A percentile compares a stretch with the other conserved stretches of the same genome.
phyloP scores from a whole-genome alignment of 2,888 invertebrate genomes.

The Lepas anatifera region DNA sequence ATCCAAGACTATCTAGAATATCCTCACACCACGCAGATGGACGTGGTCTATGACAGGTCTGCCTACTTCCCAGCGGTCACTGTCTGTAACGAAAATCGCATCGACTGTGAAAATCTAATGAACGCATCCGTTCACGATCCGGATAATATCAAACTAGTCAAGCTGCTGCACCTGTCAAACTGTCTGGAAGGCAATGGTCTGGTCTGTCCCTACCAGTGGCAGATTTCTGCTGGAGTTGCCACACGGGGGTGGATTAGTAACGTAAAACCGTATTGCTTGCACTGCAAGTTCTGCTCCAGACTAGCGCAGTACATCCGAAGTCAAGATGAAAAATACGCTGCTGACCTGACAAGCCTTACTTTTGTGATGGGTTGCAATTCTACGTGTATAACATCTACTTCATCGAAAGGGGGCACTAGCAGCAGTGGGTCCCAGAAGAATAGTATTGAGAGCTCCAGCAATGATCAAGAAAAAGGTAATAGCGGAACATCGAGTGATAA shows the following conservation, averaged over 20 bases:
- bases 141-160: background rate
- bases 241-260: background rate
- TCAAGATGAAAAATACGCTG: too few relatives aligned
- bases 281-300: too few relatives aligned
- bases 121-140: background rate
- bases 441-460: too few relatives aligned
- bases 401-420: too few relatives aligned
- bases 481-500: too few relatives aligned
- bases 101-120: slow-evolving; percentile 16
- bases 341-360: too few relatives aligned
- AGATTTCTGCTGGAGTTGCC: background rate
- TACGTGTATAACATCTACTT: too few relatives aligned
- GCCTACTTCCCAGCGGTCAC: slow-evolving; percentile 18
- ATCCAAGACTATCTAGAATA: background rate
- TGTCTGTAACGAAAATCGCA: slow-evolving; percentile 19
- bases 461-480: too few relatives aligned
- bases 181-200: background rate
- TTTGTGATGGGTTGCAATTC: too few relatives aligned
- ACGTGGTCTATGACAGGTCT: background rate
- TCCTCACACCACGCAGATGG: slow-evolving; percentile 6
- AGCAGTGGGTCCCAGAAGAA: too few relatives aligned
- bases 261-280: too few relatives aligned
- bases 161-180: background rate
- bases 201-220: background rate
- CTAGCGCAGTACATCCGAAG: too few relatives aligned